phyloP scores from a whole-genome alignment of 2,888 invertebrate genomes.

The Acleris sparsana region DNA sequence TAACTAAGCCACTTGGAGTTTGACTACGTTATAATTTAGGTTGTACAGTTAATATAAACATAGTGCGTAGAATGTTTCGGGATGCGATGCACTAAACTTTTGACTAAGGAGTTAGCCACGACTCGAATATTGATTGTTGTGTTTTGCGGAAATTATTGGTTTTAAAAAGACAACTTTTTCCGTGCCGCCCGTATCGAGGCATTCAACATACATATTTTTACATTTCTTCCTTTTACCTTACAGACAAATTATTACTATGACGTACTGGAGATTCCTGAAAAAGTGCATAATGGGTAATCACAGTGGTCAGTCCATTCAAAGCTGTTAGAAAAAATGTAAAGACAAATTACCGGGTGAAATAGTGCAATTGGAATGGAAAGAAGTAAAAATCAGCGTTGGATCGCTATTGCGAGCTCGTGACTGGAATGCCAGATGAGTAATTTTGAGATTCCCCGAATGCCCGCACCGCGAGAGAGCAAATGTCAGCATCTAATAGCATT shows the following conservation, averaged over 20 bases:
- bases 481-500: constrained; percentile 79
- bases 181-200: too few relatives aligned
- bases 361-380: constrained; percentile 79
- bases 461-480: constrained; percentile 68
- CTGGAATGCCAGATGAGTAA: constrained; percentile 80
- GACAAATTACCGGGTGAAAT: constrained; percentile 77
- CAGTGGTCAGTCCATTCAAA: constrained; percentile 15
- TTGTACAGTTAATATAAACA: not conserved
- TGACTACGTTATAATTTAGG: not conserved
- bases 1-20: constrained; percentile 10
- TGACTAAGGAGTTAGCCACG: too few relatives aligned
- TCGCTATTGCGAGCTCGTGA: constrained; percentile 72
- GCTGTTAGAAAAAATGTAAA: constrained; percentile 56
- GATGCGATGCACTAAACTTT: too few relatives aligned
- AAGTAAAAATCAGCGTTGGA: constrained; percentile 80
- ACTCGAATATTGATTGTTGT: too few relatives aligned
- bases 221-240: too few relatives aligned
- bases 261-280: not conserved
- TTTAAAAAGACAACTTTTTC: too few relatives aligned
- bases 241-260: not conserved
- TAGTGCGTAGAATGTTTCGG: too few relatives aligned
- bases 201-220: too few relatives aligned
- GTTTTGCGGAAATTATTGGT: too few relatives aligned
- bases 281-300: constrained; percentile 22
- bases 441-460: constrained; percentile 79